Evolutionary conservation across 2,888 invertebrate species (phyloP).

Genomic region (Julus scandinavius): DNA sequence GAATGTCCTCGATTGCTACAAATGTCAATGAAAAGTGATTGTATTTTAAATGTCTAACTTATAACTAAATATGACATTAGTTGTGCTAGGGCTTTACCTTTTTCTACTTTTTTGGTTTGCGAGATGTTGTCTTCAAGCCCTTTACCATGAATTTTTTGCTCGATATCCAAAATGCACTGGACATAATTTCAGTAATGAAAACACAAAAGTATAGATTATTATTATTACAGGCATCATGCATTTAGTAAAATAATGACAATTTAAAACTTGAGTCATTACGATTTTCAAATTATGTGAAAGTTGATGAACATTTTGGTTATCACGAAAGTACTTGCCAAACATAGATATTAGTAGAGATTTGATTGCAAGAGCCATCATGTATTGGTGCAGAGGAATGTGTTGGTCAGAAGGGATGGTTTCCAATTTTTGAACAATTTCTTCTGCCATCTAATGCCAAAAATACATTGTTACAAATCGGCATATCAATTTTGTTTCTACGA

Average conservation of each 20-base stretch:
- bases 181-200: not conserved
- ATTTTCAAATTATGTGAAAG: constrained; percentile 62
- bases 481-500: not conserved
- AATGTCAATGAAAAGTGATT: not conserved
- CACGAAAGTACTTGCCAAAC: constrained; percentile 62
- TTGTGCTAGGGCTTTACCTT: constrained; percentile 9
- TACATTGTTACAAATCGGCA: not conserved
- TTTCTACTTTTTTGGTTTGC: constrained; percentile 52
- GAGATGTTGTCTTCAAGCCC: not conserved
- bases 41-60: too few relatives aligned
- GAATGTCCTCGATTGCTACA: constrained; percentile 48
- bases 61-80: too few relatives aligned
- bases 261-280: constrained; percentile 60
- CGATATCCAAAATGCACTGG: constrained; percentile 52
- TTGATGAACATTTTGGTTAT: constrained; percentile 63
- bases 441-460: constrained; percentile 61
- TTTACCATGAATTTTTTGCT: constrained; percentile 51
- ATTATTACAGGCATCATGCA: too few relatives aligned
- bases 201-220: not conserved
- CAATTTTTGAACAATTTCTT: constrained; percentile 63
- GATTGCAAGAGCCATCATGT: constrained; percentile 63
- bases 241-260: not conserved
- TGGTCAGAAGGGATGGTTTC: constrained; percentile 62
- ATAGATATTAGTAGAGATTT: constrained; percentile 61
- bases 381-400: constrained; percentile 64